phyloP scores from a whole-genome alignment of 2,797 vertebrate species.

The Chromobotia macracanthus region DNA sequence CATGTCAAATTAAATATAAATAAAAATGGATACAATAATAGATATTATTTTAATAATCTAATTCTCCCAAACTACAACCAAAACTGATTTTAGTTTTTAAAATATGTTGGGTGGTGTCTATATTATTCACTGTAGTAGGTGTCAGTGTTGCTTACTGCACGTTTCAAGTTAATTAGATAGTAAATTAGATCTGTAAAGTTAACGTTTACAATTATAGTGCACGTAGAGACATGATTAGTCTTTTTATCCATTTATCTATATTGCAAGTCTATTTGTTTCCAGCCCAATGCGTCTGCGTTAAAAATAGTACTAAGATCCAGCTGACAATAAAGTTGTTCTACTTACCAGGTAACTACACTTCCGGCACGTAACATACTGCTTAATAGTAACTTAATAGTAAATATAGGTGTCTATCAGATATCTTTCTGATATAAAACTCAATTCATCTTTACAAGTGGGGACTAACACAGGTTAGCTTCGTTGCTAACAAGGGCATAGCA shows the following conservation, averaged over 20 bases:
- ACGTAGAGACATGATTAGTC: neutral
- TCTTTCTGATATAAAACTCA: slow-evolving; percentile 58
- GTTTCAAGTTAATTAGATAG: neutral
- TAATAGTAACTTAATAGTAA: slow-evolving; percentile 49
- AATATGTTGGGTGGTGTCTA: slow-evolving; percentile 1
- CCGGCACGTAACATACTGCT: slow-evolving; percentile 78
- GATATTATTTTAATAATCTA: too few species aligned
- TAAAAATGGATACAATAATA: too few species aligned
- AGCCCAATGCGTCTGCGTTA: slow-evolving; percentile 30
- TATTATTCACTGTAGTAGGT: neutral
- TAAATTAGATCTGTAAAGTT: neutral
- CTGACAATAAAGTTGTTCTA: slow-evolving; percentile 42
- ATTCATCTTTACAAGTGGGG: slow-evolving; percentile 69
- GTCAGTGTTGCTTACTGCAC: slow-evolving; percentile 14
- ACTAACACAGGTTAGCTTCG: slow-evolving; percentile 62
- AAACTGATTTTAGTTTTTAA: neutral
- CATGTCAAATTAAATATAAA: neutral
- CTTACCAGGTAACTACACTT: slow-evolving; percentile 75
- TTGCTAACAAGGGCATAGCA: slow-evolving; percentile 79
- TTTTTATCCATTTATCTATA: neutral
- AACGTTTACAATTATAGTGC: neutral
- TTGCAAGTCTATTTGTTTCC: neutral
- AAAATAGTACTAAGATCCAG: slow-evolving; percentile 7
- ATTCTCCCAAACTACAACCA: neutral
- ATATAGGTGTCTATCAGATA: slow-evolving; percentile 54